phyloP scores from a whole-genome alignment of 2,888 invertebrate species.

The Hirtodrosophila trivittata region DNA sequence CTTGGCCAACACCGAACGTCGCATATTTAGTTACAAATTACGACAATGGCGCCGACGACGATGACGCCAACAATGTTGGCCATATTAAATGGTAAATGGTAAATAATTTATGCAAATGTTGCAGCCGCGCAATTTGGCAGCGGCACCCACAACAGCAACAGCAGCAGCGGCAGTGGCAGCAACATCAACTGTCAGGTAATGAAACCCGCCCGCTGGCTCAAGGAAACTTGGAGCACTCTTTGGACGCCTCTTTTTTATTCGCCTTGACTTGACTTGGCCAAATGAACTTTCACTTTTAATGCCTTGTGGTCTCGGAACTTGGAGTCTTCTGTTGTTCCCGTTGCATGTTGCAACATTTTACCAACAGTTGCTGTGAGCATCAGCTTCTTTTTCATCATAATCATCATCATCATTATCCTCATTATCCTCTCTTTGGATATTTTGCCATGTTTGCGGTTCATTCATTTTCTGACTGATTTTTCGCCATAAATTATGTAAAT shows the following conservation, averaged over 20 bases:
- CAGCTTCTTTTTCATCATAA: constrained; percentile 11
- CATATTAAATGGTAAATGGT: constrained; percentile 71
- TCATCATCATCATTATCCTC: constrained; percentile 1
- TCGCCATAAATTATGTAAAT: constrained; percentile 80
- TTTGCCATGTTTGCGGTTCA: constrained; percentile 2
- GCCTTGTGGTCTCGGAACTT: constrained; percentile 24
- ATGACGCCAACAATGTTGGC: constrained; percentile 50
- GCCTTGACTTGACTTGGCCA: constrained; percentile 76
- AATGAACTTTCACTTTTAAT: constrained; percentile 79
- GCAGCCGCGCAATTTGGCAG: constrained; percentile 71
- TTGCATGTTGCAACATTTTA: constrained; percentile 50
- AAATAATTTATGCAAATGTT: constrained; percentile 77
- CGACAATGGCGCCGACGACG: constrained; percentile 66
- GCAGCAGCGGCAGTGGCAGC: constrained; percentile 30
- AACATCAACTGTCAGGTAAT: constrained; percentile 64
- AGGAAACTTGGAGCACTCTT: constrained; percentile 55
- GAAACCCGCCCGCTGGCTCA: constrained; percentile 75
- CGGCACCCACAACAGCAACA: constrained; percentile 53
- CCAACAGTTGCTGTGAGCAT: constrained; percentile 9
- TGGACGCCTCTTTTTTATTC: constrained; percentile 52
- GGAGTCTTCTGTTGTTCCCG: constrained; percentile 33
- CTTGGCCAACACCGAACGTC: constrained; percentile 46
- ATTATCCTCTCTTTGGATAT: constrained; percentile 1
- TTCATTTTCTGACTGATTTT: constrained; percentile 46
- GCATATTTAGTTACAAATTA: constrained; percentile 78